Conservation (phyloP, 2,113 vertebrate species). For the Setophaga petechia region DNA sequence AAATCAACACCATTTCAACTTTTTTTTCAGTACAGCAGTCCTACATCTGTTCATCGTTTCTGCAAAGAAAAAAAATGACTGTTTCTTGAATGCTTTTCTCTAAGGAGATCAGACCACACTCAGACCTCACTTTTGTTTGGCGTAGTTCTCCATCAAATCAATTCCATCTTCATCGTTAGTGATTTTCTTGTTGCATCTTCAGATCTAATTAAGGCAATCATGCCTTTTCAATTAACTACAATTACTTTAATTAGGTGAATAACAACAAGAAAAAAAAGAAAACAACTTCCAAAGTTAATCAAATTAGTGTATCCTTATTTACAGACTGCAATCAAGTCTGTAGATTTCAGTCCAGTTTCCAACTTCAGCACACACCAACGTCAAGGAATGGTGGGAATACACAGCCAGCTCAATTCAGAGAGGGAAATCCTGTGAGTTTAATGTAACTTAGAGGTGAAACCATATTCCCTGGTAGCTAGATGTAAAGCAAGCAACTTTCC, state of each 20-base stretch:
- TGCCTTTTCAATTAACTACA: slow-evolving; percentile 60
- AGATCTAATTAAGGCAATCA: slow-evolving; percentile 56
- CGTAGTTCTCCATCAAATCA: slow-evolving; percentile 22
- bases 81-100: neutral
- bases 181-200: slow-evolving; percentile 54
- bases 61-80: neutral
- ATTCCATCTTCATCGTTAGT: slow-evolving; percentile 24
- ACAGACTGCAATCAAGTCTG: slow-evolving; percentile 8
- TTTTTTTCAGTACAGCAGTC: neutral
- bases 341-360: neutral
- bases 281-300: slow-evolving; percentile 44
- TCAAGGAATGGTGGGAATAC: neutral
- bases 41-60: neutral
- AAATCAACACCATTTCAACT: neutral
- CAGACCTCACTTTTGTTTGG: neutral
- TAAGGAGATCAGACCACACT: neutral
- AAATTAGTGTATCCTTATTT: slow-evolving; percentile 54
- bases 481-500: neutral
- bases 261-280: slow-evolving; percentile 34
- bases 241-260: slow-evolving; percentile 62
- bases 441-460: neutral
- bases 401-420: rapidly evolving
- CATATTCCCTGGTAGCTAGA: neutral
- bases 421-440: neutral
- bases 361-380: neutral